phyloP scores from a whole-genome alignment of 2,888 invertebrate genomes.

The Nephrocerus scutellatus region DNA sequence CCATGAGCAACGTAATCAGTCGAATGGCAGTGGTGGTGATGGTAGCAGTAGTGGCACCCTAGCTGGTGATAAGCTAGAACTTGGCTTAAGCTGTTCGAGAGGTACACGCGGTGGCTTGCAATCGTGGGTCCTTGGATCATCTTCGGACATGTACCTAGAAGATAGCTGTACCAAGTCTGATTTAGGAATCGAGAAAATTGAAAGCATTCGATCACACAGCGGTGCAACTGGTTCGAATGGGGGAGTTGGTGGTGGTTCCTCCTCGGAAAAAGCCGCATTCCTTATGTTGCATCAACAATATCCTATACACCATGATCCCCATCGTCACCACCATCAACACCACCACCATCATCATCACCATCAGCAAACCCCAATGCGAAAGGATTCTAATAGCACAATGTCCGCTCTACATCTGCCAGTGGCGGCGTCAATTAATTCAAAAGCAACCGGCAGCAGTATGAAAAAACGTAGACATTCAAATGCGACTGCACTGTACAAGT shows the following conservation, averaged over 20 bases:
- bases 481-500: slow-evolving; percentile 40
- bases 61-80: too few species aligned
- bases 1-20: slow-evolving; percentile 31
- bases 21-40: slow-evolving; percentile 23
- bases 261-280: slow-evolving; percentile 20
- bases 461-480: slow-evolving; percentile 47
- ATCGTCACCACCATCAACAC: slow-evolving; percentile 26
- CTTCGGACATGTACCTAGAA: slow-evolving; percentile 45
- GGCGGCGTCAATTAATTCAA: slow-evolving; percentile 19
- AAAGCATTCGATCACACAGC: slow-evolving; percentile 19
- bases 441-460: slow-evolving; percentile 26
- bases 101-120: slow-evolving; percentile 23
- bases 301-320: slow-evolving; percentile 23
- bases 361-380: slow-evolving; percentile 50
- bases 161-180: slow-evolving; percentile 47
- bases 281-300: slow-evolving; percentile 23
- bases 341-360: slow-evolving; percentile 27
- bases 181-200: slow-evolving; percentile 43
- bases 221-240: slow-evolving; percentile 15
- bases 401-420: slow-evolving; percentile 56
- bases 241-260: too few species aligned
- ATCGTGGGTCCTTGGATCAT: slow-evolving; percentile 35
- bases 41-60: slow-evolving; percentile 28
- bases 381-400: slow-evolving; percentile 58
- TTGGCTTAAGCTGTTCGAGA: too few species aligned